Percentiles rank a stretch among this genome's conserved stretches.
phyloP scores from a whole-genome alignment of 2,113 vertebrate genomes.

The Eulemur rufifrons region DNA sequence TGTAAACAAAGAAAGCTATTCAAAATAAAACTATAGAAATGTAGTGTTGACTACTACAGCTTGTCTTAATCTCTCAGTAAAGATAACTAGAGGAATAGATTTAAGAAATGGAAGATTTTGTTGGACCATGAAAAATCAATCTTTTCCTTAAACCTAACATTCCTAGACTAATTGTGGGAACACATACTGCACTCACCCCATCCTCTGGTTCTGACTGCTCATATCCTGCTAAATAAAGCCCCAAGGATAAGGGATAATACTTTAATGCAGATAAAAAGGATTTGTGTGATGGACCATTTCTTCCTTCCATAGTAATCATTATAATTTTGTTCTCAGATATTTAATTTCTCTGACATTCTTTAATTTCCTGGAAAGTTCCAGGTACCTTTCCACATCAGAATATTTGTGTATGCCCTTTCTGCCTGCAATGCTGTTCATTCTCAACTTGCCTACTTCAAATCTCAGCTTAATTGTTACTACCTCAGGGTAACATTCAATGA shows the following conservation, averaged over 20 bases:
- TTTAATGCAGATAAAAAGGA: background rate
- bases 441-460: background rate
- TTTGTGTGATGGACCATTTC: no score
- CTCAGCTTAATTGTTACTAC: background rate
- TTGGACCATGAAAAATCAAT: background rate
- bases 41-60: background rate
- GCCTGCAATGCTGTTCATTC: rapidly evolving
- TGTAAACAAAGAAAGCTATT: background rate
- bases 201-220: background rate
- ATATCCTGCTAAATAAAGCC: background rate
- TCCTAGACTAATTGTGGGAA: background rate
- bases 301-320: background rate
- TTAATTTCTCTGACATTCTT: background rate
- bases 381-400: no score
- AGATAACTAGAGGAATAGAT: background rate
- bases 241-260: rapidly evolving
- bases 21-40: background rate
- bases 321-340: background rate
- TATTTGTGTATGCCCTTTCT: rapidly evolving
- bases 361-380: background rate
- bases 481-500: no score
- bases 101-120: background rate
- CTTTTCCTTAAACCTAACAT: background rate
- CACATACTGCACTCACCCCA: background rate
- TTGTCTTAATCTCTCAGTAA: background rate